These are phyloP conservation scores for Zonotrichia albicollis DNA, from an alignment of 2,797 vertebrate genomes.

Conservation along the genomic window DNA sequence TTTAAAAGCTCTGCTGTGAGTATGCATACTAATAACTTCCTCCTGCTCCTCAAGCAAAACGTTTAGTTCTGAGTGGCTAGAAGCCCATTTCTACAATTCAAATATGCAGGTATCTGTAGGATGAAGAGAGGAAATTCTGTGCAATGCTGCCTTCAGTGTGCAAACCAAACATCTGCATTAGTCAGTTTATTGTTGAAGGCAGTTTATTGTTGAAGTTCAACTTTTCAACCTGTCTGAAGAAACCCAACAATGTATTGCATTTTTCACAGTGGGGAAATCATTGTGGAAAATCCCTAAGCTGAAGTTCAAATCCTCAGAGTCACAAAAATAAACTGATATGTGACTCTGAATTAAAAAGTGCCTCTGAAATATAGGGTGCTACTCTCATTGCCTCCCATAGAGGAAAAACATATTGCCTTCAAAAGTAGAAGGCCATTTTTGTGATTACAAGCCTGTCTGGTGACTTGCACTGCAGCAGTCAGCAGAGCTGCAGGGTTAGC, in stretches of 20 bases:
- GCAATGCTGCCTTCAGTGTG: background rate
- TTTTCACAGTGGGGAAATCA: conserved; percentile 44
- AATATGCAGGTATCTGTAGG: background rate
- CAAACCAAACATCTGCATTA: background rate
- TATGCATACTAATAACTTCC: conserved; percentile 11
- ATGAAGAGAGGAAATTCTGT: background rate
- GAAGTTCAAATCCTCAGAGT: conserved; percentile 35
- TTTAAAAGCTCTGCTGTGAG: background rate
- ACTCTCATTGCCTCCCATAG: background rate
- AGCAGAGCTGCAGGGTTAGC: background rate
- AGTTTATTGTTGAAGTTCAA: conserved; percentile 5
- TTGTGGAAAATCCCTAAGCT: conserved; percentile 20
- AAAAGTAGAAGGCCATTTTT: background rate
- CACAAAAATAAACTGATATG: conserved; percentile 29
- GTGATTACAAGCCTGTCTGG: background rate
- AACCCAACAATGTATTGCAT: conserved; percentile 46
- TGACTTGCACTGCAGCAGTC: background rate
- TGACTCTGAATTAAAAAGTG: background rate
- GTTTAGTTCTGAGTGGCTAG: conserved; percentile 17
- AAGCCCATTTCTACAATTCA: conserved; percentile 21
- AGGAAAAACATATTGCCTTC: background rate
- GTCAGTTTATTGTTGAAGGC: too few relatives aligned
- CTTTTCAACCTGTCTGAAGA: conserved; percentile 60
- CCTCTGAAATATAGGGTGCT: background rate
- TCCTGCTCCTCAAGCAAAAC: conserved; percentile 9